These are phyloP conservation scores for Anastrepha ludens DNA, from an alignment of 1,140 invertebrate genomes.

Conservation along the genomic window DNA sequence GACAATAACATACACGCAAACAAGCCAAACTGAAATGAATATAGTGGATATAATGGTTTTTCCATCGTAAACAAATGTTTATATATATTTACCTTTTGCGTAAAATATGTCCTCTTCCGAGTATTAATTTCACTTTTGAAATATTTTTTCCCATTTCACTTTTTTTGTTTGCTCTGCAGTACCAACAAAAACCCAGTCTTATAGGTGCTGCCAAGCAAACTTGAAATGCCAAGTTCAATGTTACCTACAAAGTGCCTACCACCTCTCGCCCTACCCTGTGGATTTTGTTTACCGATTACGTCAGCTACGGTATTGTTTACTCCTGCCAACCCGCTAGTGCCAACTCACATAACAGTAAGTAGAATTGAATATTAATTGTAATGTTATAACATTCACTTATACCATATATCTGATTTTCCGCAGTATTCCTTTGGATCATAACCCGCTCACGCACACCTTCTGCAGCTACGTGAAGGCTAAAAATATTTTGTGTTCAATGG, in stretches of 20 bases:
- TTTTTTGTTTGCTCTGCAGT: neutral
- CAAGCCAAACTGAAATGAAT: constrained; percentile 77
- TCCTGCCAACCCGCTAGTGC: constrained; percentile 1
- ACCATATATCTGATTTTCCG: neutral
- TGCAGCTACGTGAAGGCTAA: neutral
- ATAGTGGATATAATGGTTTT: constrained; percentile 78
- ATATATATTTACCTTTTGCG: neutral
- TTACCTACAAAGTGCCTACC: neutral
- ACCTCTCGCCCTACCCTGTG: constrained; percentile 54
- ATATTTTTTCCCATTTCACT: neutral
- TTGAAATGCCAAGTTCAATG: constrained; percentile 50
- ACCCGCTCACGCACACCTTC: neutral
- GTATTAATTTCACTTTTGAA: neutral
- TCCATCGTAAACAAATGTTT: too few relatives aligned
- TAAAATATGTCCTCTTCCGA: too few relatives aligned
- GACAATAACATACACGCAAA: constrained; percentile 78
- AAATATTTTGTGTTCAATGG: neutral
- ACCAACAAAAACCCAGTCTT: neutral
- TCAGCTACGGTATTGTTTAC: constrained; percentile 53
- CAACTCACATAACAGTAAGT: constrained; percentile 30
- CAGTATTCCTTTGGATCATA: neutral
- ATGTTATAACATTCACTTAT: neutral
- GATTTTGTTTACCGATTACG: constrained; percentile 56
- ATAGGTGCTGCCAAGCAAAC: constrained; percentile 32
- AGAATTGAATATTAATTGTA: neutral